phyloP scores from a whole-genome alignment of 2,113 vertebrate species.

The Ceuthmochares aereus region DNA sequence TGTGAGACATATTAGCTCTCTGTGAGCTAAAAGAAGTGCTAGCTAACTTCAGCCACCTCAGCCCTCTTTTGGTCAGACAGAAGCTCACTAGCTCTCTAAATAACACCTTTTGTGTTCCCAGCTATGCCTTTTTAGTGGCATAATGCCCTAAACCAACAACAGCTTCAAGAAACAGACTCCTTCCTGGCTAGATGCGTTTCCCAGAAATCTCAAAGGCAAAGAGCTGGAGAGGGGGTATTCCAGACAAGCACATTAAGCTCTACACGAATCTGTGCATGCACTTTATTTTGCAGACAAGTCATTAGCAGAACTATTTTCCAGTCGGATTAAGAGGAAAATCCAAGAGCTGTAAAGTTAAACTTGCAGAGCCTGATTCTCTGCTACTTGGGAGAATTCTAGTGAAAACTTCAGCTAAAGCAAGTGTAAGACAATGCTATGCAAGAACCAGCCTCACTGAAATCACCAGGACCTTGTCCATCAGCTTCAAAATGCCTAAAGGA shows the following conservation, averaged over 20 bases:
- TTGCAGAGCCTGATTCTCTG: background rate
- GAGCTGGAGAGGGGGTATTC: background rate
- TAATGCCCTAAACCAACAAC: background rate
- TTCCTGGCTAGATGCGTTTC: background rate
- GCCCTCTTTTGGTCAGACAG: background rate
- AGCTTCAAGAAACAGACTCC: background rate
- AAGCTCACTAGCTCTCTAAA: background rate
- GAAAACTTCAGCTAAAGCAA: background rate
- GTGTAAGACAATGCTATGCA: background rate
- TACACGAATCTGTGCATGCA: background rate
- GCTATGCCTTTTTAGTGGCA: background rate
- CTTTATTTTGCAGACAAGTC: background rate
- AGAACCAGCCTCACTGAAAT: background rate
- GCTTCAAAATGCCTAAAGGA: background rate
- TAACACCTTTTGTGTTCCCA: background rate
- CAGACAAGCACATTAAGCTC: background rate
- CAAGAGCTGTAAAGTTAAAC: background rate
- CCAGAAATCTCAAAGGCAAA: background rate
- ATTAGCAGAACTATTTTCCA: constrained; percentile 37
- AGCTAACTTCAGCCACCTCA: background rate
- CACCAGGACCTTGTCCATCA: background rate
- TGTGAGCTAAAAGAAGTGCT: fast-evolving
- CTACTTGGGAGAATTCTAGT: background rate
- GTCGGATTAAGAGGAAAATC: background rate
- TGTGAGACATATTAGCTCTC: fast-evolving